These are phyloP conservation scores for Elephas maximus DNA, from an alignment of 2,113 vertebrate genomes.

Conservation along the genomic window DNA sequence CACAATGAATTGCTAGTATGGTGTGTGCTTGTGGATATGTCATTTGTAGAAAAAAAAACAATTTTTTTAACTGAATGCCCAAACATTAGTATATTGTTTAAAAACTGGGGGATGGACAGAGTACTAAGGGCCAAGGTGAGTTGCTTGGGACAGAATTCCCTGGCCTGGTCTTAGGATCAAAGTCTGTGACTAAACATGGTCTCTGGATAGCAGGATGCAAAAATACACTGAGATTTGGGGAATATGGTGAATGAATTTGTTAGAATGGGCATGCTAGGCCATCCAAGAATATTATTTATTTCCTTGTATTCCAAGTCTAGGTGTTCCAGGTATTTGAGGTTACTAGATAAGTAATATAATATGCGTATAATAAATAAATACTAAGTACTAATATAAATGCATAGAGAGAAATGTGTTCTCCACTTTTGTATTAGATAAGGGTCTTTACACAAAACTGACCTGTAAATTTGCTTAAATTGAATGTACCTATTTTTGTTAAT, in stretches of 20 bases:
- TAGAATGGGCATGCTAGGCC: not conserved
- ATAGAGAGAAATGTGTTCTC: not conserved
- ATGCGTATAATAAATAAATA: slow-evolving; percentile 7
- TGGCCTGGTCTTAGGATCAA: not conserved
- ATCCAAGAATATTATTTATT: not conserved
- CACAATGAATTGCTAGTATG: not conserved
- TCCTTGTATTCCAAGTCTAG: not conserved
- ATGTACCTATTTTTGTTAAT: not conserved
- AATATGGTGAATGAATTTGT: not conserved
- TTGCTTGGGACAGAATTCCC: not conserved
- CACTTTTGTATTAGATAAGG: not conserved
- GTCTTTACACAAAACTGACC: not conserved
- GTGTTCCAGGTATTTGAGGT: not conserved
- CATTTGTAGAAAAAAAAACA: not conserved
- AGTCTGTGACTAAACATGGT: not conserved
- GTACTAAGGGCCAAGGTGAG: not conserved
- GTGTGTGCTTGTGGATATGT: not conserved
- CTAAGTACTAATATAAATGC: not conserved
- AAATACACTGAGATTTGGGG: not conserved
- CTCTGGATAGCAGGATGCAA: not conserved
- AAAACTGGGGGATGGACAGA: not conserved
- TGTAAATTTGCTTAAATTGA: slow-evolving; percentile 37
- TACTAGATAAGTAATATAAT: not conserved
- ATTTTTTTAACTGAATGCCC: not conserved
- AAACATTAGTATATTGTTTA: slow-evolving; percentile 16